These are phyloP conservation scores for Lamellibrachia satsuma DNA, from an alignment of 2,888 invertebrate genomes.

Conservation along the genomic window DNA sequence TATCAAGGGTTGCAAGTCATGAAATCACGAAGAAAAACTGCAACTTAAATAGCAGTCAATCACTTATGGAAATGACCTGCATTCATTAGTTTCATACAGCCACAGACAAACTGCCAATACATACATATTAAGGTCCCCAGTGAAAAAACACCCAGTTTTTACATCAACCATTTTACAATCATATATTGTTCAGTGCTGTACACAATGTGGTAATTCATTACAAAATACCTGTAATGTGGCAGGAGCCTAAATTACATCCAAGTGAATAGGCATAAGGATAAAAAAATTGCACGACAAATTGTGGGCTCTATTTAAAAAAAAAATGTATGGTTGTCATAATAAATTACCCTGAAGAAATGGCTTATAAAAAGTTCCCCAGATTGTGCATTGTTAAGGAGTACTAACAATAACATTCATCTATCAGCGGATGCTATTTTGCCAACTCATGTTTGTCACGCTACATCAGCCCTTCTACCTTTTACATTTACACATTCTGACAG, in stretches of 20 bases:
- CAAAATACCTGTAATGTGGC: neutral
- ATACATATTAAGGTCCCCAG: neutral
- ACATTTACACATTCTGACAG: neutral
- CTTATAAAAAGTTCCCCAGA: too few relatives aligned
- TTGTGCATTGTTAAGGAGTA: too few relatives aligned
- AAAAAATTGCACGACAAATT: neutral
- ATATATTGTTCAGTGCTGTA: neutral
- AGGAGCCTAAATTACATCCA: neutral
- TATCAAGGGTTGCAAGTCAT: neutral
- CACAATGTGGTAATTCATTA: neutral
- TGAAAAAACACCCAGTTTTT: neutral
- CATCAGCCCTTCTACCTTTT: neutral
- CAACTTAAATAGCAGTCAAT: neutral
- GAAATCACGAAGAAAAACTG: neutral
- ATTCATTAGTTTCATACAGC: neutral
- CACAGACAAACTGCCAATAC: neutral
- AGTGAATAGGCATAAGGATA: too few relatives aligned
- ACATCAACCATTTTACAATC: constrained; percentile 8
- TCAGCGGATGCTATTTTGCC: neutral
- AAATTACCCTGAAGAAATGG: too few relatives aligned
- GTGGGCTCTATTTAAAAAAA: neutral
- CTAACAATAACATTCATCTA: too few relatives aligned
- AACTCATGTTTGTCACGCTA: neutral
- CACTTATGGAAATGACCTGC: neutral
- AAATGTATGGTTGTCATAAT: too few relatives aligned